Evolutionary conservation across 1,140 invertebrate genomes (phyloP), one percentile per base, ranked within the genome.

Genomic region (Homarus americanus): DNA sequence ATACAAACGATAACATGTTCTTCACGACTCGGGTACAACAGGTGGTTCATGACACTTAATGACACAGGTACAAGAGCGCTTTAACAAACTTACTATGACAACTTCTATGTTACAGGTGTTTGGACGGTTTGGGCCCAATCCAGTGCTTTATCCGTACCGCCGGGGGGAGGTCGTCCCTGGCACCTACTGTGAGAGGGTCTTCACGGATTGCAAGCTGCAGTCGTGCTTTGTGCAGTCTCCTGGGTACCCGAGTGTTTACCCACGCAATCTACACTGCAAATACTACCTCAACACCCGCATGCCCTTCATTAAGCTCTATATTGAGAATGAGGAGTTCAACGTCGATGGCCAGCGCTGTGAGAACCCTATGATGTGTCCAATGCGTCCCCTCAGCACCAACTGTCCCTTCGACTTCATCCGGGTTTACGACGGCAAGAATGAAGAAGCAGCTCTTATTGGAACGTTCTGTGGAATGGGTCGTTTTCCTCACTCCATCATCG

Each of bases 401-500:
- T 98, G 98, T 94, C 97, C 97, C 0, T 98, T 97, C 94, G 98
- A 98, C 94, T 98, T 97, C 94, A 97, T 98, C 86, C 96, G 93
- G 84, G 97, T 98, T 75, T 98, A 98, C 95, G 98, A 98, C 93
- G 98, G 98, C 0, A 97, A 97, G 93, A 97, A 98, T 93, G 97
- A 98, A 89, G 96, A 96, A 36, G 96, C 97, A 63, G 96, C 97
- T 0, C 96, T 98, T 20, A 98, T 98, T 92, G 97, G 97, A 7
- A 98, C 97, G 4, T 98, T 98, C 93, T 98, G 98, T 93, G 98
- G 98, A 9, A 97, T 98, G 96, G 98, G 98, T 41, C 98, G 98
- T 94, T 98, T 98, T 93, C 98, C 97, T 0, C 98, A 98, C 94
- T 98, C 97, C 91, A 98, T 98, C 93, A 98, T 98, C 93, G 98